Evolutionary conservation across 2,113 vertebrate genomes (phyloP).

Genomic region (Chionomys nivalis): DNA sequence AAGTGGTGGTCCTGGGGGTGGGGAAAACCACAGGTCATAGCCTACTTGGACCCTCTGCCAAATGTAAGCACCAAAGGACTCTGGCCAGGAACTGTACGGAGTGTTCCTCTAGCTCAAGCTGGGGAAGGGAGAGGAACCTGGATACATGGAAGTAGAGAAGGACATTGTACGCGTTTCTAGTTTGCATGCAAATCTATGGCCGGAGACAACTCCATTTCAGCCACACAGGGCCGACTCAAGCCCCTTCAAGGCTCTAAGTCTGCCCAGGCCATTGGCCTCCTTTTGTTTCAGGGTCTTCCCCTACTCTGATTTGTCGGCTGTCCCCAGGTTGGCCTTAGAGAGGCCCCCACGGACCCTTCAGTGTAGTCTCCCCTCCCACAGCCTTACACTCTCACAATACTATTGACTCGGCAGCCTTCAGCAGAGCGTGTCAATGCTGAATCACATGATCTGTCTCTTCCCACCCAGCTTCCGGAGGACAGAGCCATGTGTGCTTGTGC

Average conservation of each 20-base stretch:
- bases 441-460: background rate
- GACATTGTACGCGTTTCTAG: background rate
- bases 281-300: background rate
- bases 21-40: background rate
- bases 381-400: too few relatives aligned
- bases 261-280: background rate
- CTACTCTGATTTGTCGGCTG: fast-evolving
- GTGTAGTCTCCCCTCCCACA: background rate
- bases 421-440: background rate
- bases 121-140: background rate
- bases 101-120: background rate
- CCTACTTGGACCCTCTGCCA: background rate
- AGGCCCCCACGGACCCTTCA: background rate
- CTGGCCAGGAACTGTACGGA: background rate
- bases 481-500: background rate
- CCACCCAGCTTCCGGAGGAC: background rate
- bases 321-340: background rate
- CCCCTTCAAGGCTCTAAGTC: background rate
- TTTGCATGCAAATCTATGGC: background rate
- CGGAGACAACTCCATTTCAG: too few relatives aligned
- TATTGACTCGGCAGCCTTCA: background rate
- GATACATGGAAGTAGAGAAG: background rate
- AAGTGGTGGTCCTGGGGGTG: background rate
- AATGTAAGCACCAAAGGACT: background rate
- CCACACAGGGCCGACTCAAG: background rate